phyloP scores from a whole-genome alignment of 2,797 vertebrate genomes.

The Pseudopleuronectes americanus region DNA sequence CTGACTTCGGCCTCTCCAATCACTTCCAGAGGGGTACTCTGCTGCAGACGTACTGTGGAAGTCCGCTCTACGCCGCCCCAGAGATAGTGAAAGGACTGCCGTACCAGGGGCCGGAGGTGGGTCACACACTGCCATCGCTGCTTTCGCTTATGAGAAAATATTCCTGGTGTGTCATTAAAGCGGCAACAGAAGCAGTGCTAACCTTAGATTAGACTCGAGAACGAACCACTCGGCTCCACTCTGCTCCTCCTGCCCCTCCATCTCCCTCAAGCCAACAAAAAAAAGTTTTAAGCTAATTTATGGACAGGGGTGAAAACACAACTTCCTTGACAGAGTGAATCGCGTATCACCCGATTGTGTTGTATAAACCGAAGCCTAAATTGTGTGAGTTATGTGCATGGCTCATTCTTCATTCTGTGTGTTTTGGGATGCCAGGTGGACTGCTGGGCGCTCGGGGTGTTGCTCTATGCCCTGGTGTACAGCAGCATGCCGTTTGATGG shows the following conservation, averaged over 20 bases:
- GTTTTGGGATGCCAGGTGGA: slow-evolving; percentile 80
- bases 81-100: slow-evolving; percentile 88
- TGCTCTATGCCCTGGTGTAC: slow-evolving; percentile 87
- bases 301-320: too few relatives aligned
- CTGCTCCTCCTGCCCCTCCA: too few relatives aligned
- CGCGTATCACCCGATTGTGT: too few relatives aligned
- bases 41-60: slow-evolving; percentile 87
- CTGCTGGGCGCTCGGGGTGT: slow-evolving; percentile 89
- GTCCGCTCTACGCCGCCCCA: slow-evolving; percentile 86
- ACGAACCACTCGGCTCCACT: too few relatives aligned
- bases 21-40: slow-evolving; percentile 73
- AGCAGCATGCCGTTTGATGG: slow-evolving; percentile 90
- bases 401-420: slow-evolving; percentile 6
- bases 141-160: neutral
- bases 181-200: neutral
- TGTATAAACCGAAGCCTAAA: too few relatives aligned
- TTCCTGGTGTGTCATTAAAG: neutral
- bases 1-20: slow-evolving; percentile 86
- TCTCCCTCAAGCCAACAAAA: too few relatives aligned
- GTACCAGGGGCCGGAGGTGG: slow-evolving; percentile 87
- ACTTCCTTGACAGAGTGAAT: too few relatives aligned
- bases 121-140: slow-evolving; percentile 4
- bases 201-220: too few relatives aligned
- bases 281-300: too few relatives aligned
- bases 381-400: too few relatives aligned